These are phyloP conservation scores for Macropodus opercularis DNA, from an alignment of 2,797 vertebrate genomes.

Conservation along the genomic window DNA sequence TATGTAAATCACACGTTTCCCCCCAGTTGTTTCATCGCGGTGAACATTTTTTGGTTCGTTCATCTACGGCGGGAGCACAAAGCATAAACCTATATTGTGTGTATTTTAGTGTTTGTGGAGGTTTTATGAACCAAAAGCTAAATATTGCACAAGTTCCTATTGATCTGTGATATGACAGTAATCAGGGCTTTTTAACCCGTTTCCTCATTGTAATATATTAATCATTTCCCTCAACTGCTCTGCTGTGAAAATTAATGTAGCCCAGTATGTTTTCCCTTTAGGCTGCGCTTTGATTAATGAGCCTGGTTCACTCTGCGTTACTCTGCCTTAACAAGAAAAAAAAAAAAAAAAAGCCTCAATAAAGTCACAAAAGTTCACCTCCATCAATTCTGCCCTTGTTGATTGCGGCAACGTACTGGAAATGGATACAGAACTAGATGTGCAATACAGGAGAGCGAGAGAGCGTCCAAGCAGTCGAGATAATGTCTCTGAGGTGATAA, in stretches of 20 bases:
- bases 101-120: conserved; percentile 17
- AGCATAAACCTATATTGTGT: conserved; percentile 16
- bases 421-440: not conserved
- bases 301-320: conserved; percentile 43
- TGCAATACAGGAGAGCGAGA: not conserved
- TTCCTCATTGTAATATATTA: conserved; percentile 74
- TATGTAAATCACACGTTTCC: conserved; percentile 60
- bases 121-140: conserved; percentile 43
- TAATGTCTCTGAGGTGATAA: conserved; percentile 44
- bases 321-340: conserved; percentile 47
- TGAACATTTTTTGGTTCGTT: conserved; percentile 6
- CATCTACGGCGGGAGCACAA: not conserved
- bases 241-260: conserved; percentile 76
- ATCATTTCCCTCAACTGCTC: conserved; percentile 73
- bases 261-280: conserved; percentile 73
- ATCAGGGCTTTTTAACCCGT: conserved; percentile 74
- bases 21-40: not conserved
- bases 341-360: conserved; percentile 26
- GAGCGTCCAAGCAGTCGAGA: not conserved
- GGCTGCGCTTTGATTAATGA: conserved; percentile 78
- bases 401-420: not conserved
- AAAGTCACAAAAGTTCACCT: conserved; percentile 62
- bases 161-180: conserved; percentile 74
- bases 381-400: conserved; percentile 39
- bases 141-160: conserved; percentile 57